These are phyloP conservation scores for Epinotia brunnichana DNA, from an alignment of 2,888 invertebrate species.

Conservation along the genomic window DNA sequence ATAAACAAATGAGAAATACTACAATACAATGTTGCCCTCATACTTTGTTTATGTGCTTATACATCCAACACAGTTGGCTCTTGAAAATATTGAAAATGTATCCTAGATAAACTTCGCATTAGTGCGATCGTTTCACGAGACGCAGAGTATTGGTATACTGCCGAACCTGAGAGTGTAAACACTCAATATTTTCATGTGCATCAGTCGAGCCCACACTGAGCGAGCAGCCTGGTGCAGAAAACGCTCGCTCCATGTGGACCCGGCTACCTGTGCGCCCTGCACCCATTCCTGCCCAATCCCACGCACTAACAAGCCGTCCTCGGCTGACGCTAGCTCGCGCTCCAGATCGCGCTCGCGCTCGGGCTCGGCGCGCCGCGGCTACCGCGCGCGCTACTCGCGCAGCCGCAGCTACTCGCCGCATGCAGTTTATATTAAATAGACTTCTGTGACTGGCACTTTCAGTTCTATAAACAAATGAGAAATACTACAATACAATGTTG, in stretches of 20 bases:
- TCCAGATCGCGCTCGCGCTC: slow-evolving; percentile 84
- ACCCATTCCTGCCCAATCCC: slow-evolving; percentile 23
- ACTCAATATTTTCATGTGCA: slow-evolving; percentile 4
- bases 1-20: too few relatives aligned
- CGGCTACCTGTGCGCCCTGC: not conserved
- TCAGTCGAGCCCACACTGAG: not conserved
- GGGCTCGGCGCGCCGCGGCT: slow-evolving; percentile 80
- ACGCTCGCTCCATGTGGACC: not conserved
- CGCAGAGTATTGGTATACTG: too few relatives aligned
- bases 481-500: not conserved
- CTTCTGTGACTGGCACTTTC: not conserved
- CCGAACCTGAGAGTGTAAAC: not conserved
- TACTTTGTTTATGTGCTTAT: too few relatives aligned
- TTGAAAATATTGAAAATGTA: too few relatives aligned
- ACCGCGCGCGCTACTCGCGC: slow-evolving; percentile 85
- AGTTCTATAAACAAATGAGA: not conserved
- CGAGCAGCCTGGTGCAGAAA: not conserved
- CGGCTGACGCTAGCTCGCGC: slow-evolving; percentile 50
- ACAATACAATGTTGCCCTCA: too few relatives aligned
- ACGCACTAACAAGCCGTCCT: slow-evolving; percentile 45
- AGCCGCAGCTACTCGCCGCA: slow-evolving; percentile 87
- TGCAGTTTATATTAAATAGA: too few relatives aligned
- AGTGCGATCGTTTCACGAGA: too few relatives aligned
- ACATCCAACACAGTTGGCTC: too few relatives aligned
- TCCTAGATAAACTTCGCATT: too few relatives aligned